Percentiles rank a stretch among this genome's conserved stretches.
phyloP scores from a whole-genome alignment of 2,113 vertebrate genomes.

The Saguinus imperator region DNA sequence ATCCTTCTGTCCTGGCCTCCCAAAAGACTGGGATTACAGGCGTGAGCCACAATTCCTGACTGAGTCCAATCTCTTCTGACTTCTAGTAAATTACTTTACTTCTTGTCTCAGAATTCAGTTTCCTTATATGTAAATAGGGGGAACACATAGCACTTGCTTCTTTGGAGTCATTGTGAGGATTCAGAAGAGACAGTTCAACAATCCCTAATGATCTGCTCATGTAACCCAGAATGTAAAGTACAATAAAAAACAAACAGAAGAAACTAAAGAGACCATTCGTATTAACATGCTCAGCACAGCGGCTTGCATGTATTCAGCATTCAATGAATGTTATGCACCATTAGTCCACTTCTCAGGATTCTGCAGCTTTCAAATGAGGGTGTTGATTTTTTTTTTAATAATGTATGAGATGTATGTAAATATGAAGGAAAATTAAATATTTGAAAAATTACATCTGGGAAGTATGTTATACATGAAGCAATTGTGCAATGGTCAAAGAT shows the following conservation, averaged over 20 bases:
- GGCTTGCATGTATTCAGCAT: neutral
- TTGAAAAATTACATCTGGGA: neutral
- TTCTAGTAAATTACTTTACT: neutral
- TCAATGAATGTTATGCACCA: neutral
- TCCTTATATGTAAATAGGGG: neutral
- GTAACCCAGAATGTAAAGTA: too few relatives aligned
- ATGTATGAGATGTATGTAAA: neutral
- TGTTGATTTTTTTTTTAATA: neutral
- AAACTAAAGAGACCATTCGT: neutral
- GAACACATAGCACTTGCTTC: neutral
- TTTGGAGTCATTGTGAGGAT: neutral
- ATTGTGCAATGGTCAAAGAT: neutral
- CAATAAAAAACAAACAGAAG: neutral
- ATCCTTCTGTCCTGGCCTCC: too few relatives aligned
- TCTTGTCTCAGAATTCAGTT: neutral
- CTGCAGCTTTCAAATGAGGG: neutral
- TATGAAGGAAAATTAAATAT: neutral
- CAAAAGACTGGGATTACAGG: too few relatives aligned
- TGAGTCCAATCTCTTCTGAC: neutral
- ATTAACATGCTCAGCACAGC: neutral
- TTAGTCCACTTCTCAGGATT: neutral
- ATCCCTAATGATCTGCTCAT: too few relatives aligned
- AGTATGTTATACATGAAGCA: neutral
- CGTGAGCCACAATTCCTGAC: too few relatives aligned
- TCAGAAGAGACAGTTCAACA: neutral